Evolutionary conservation across 2,797 vertebrate genomes (phyloP), one percentile per base, ranked within the genome.

Genomic region (Streptopelia turtur): DNA sequence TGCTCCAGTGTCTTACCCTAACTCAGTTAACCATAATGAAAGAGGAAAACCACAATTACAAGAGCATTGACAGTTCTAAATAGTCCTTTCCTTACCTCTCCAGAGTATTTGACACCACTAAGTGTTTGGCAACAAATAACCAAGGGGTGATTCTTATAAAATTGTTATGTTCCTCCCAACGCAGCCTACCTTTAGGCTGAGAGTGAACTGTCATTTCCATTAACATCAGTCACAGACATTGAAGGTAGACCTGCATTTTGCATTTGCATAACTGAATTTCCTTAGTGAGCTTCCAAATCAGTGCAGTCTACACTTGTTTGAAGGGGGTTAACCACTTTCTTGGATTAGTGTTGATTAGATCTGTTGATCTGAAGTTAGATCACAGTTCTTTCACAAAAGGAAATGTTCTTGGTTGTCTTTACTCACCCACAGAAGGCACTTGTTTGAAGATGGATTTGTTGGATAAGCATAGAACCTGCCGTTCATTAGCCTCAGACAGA

Each of bases 361-460:
- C 47, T 95, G 45, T 83, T 90, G 71, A 53, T 90, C 78, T 85
- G 71, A 90, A 78, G 70, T 87, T 94, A 95, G 75, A 91, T 53
- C 52, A 71, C 78, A 92, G 47, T 87, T 77, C n/a, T 64, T 90
- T 74, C 57, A 64, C 23, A 89, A 85, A 68, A 17, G 20, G n/a
- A 89, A 91, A 83, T 87, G 55, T 28, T 83, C 76, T 80, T 85
- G 41, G 53, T 71, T 47, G 55, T 89, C 57, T 78, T 77, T 83
- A 24, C 24, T 57, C 50, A 87, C 20, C 8, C 75, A 68, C 20
- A 28, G 68, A 57, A 52, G 56, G 13, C 28, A 68, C 21, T 85
- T 66, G 28, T 70, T 68, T 70, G 71, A 92, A 77, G 41, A 91
- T 71, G 35, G 14, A 57, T 79, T 95, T 90, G 21, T 27, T 77